A percentile compares a stretch with the other conserved stretches of the same genome.
These are phyloP conservation scores for Discoglossus pictus DNA, from an alignment of 2,797 vertebrate species.

Conservation along the genomic window DNA sequence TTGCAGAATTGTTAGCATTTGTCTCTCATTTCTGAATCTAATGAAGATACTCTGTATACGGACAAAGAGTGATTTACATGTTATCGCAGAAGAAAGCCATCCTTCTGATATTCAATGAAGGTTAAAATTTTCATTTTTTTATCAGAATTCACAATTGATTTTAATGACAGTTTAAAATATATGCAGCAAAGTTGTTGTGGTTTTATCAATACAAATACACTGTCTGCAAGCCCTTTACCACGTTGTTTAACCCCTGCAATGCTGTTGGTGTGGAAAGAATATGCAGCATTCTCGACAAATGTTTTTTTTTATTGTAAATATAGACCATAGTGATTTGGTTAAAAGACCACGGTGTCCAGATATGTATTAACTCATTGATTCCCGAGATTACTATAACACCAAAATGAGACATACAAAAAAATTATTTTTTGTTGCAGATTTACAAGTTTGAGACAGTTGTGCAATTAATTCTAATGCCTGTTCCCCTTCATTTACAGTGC, in stretches of 20 bases:
- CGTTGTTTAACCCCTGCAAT: constrained; percentile 15
- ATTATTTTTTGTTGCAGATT: too few species aligned
- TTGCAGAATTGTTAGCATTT: constrained; percentile 48
- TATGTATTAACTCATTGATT: too few species aligned
- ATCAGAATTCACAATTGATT: constrained; percentile 47
- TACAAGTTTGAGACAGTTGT: too few species aligned
- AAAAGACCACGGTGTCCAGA: too few species aligned
- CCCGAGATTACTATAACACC: too few species aligned
- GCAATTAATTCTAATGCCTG: too few species aligned
- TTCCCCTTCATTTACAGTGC: too few species aligned
- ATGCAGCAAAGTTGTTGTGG: constrained; percentile 30
- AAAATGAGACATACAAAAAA: too few species aligned
- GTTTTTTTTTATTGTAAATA: too few species aligned
- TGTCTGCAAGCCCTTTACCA: background rate
- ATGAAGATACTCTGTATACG: constrained; percentile 48
- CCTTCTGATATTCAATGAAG: constrained; percentile 51
- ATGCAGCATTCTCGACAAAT: too few species aligned
- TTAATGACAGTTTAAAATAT: constrained; percentile 44
- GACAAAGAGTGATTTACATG: constrained; percentile 50
- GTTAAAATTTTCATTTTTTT: constrained; percentile 54
- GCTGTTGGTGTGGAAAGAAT: background rate
- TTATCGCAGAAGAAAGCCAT: constrained; percentile 46
- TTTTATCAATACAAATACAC: constrained; percentile 31
- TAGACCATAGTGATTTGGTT: too few species aligned
- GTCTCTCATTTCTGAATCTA: constrained; percentile 52